phyloP scores from a whole-genome alignment of 2,797 vertebrate genomes.

The Chromis chromis region DNA sequence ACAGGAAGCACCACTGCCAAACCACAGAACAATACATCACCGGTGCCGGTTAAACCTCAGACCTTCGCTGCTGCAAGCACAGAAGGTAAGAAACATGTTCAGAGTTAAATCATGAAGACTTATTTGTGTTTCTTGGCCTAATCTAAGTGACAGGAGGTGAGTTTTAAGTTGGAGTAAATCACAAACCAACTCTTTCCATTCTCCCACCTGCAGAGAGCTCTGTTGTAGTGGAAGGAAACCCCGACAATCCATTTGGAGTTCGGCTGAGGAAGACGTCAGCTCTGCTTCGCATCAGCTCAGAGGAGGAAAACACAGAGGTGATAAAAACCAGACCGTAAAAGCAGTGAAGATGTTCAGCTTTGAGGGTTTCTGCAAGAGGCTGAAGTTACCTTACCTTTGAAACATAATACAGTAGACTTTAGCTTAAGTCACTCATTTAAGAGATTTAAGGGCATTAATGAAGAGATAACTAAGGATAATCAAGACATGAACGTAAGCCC shows the following conservation, averaged over 20 bases:
- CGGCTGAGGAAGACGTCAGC: constrained; percentile 86
- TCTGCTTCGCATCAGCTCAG: constrained; percentile 80
- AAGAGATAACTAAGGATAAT: too few relatives aligned
- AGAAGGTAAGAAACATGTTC: constrained; percentile 41
- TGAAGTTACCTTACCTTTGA: neutral
- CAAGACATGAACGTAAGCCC: too few relatives aligned
- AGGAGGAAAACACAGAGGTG: constrained; percentile 76
- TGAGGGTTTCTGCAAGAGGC: neutral
- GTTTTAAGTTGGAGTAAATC: neutral
- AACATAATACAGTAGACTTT: neutral
- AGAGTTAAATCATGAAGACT: neutral
- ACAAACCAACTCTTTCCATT: neutral
- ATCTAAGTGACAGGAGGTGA: neutral
- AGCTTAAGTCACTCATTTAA: too few relatives aligned
- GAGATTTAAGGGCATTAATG: too few relatives aligned
- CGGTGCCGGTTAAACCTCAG: constrained; percentile 17
- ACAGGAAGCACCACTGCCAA: constrained; percentile 17
- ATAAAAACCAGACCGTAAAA: neutral
- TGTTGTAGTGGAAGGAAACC: constrained; percentile 51
- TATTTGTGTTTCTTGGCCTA: neutral
- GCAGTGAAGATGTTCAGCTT: neutral
- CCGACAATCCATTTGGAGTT: constrained; percentile 88
- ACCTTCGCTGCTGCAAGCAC: constrained; percentile 22
- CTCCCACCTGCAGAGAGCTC: constrained; percentile 47
- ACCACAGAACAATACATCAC: neutral